phyloP scores from a whole-genome alignment of 2,888 invertebrate species.

The Euplexia lucipara region DNA sequence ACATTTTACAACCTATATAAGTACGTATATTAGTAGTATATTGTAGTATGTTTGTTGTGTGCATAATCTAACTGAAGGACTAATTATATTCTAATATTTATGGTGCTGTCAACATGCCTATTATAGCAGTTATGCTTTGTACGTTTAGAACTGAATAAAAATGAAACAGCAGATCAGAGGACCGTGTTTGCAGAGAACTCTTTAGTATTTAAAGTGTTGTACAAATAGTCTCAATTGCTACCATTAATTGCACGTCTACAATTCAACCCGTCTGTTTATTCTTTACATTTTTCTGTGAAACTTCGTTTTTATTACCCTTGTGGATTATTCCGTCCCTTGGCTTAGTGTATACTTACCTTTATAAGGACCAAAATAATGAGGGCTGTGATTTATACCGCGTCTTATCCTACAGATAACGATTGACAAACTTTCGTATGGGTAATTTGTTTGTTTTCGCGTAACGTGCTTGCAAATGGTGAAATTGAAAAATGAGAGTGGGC shows the following conservation, averaged over 20 bases:
- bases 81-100: too few relatives aligned
- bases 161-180: slow-evolving; percentile 16
- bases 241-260: slow-evolving; percentile 36
- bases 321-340: slow-evolving; percentile 1
- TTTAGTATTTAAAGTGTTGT: slow-evolving; percentile 43
- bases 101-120: too few relatives aligned
- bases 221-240: slow-evolving; percentile 28
- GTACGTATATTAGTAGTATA: too few relatives aligned
- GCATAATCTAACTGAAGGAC: too few relatives aligned
- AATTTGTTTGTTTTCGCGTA: slow-evolving; percentile 22
- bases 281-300: slow-evolving; percentile 15
- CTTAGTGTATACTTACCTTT: slow-evolving; percentile 29
- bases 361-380: slow-evolving; percentile 23
- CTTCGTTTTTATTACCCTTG: slow-evolving; percentile 9
- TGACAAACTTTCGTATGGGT: slow-evolving; percentile 30
- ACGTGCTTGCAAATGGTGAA: slow-evolving; percentile 19
- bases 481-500: slow-evolving; percentile 5
- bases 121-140: neutral
- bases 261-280: slow-evolving; percentile 23
- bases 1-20: too few relatives aligned
- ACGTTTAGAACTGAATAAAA: slow-evolving; percentile 23
- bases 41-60: too few relatives aligned
- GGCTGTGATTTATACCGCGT: slow-evolving; percentile 34
- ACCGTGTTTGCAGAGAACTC: slow-evolving; percentile 22
- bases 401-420: slow-evolving; percentile 20